Conservation (phyloP, 1,140 invertebrate genomes). For the Trichonephila clavata region DNA sequence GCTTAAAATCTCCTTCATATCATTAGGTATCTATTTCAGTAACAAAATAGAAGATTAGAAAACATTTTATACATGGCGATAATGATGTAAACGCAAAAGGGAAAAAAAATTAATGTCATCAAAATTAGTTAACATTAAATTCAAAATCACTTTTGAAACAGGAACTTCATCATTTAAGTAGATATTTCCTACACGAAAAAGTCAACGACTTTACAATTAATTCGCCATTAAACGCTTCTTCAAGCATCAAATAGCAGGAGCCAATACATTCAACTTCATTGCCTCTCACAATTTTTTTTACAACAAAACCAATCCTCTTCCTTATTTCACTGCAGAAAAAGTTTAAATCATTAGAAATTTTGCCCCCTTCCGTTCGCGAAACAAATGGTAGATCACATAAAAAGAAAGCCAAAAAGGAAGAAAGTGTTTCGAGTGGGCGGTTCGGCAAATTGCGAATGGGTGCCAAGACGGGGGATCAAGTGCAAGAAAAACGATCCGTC, state of each 20-base stretch:
- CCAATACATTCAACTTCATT: neutral
- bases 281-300: neutral
- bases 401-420: neutral
- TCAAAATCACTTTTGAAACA: too few species aligned
- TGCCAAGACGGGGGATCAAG: constrained; percentile 17
- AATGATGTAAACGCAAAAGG: too few species aligned
- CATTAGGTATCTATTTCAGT: too few species aligned
- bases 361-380: neutral
- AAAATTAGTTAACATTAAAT: too few species aligned
- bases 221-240: neutral
- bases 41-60: too few species aligned
- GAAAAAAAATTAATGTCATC: too few species aligned
- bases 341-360: neutral
- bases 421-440: constrained; percentile 10
- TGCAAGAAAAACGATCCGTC: constrained; percentile 8
- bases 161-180: too few species aligned
- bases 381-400: neutral
- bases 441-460: constrained; percentile 20
- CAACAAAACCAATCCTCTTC: neutral
- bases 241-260: neutral
- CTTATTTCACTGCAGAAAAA: neutral
- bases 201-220: neutral
- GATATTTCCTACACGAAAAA: neutral
- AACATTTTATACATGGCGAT: too few species aligned
- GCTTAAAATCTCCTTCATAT: too few species aligned